Evolutionary conservation across 2,797 vertebrate species (phyloP).

Genomic region (Toxotes lorentzi): DNA sequence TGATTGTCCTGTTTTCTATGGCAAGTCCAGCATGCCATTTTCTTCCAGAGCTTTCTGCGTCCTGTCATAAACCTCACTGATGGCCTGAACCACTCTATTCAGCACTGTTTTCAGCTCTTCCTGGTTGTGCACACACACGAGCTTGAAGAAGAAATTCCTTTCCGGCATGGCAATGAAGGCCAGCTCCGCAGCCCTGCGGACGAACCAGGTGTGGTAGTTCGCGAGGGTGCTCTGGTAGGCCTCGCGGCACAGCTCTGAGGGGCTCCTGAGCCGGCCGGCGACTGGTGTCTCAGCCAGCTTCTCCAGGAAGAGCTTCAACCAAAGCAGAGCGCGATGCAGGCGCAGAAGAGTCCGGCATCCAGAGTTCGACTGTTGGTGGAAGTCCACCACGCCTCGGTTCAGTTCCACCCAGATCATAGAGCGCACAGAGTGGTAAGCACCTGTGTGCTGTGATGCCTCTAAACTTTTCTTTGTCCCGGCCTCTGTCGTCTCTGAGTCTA

Average conservation of each 20-base stretch:
- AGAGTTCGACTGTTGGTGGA: constrained; percentile 77
- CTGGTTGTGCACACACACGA: constrained; percentile 85
- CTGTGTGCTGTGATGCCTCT: neutral
- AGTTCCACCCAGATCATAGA: constrained; percentile 88
- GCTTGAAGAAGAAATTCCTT: constrained; percentile 83
- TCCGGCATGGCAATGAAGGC: constrained; percentile 90
- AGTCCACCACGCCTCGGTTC: constrained; percentile 81
- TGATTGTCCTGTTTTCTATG: constrained; percentile 67
- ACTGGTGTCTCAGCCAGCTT: constrained; percentile 78
- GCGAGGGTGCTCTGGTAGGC: constrained; percentile 87
- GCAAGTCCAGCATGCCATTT: constrained; percentile 86
- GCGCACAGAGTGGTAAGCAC: constrained; percentile 83
- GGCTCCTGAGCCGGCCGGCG: constrained; percentile 70
- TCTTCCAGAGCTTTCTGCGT: constrained; percentile 85
- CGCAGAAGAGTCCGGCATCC: constrained; percentile 89
- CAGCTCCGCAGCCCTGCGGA: constrained; percentile 85
- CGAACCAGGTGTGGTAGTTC: constrained; percentile 87
- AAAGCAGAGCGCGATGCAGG: constrained; percentile 89
- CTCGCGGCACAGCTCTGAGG: constrained; percentile 86
- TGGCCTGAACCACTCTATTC: constrained; percentile 75
- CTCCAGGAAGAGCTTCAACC: constrained; percentile 90
- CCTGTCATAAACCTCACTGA: constrained; percentile 85
- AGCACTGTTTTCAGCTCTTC: constrained; percentile 76
- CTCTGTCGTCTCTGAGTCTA: constrained; percentile 29
- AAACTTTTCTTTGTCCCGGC: constrained; percentile 4